These are phyloP conservation scores for Misgurnus mizolepis DNA, from an alignment of 2,113 vertebrate species.

Conservation along the genomic window DNA sequence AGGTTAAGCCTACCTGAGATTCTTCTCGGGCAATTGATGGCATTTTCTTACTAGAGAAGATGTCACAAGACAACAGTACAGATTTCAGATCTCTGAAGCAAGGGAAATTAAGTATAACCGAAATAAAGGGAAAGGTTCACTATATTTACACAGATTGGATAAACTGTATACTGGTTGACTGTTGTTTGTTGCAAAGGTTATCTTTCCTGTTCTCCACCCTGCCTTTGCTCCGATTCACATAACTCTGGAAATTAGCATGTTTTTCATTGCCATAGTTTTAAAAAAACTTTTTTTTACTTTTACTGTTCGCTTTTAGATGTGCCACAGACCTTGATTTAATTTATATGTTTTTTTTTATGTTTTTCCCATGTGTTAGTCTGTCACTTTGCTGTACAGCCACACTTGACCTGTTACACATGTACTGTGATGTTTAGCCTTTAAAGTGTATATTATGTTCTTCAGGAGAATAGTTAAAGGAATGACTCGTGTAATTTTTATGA, in stretches of 20 bases:
- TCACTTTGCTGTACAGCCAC: not conserved
- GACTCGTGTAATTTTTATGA: constrained; percentile 73
- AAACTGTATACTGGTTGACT: not conserved
- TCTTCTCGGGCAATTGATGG: too few relatives aligned
- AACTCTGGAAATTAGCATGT: not conserved
- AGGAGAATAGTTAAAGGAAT: constrained; percentile 52
- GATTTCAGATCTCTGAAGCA: too few relatives aligned
- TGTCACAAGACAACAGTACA: too few relatives aligned
- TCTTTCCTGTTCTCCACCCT: not conserved
- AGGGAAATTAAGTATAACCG: not conserved
- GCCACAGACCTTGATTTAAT: not conserved
- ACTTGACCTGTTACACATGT: constrained; percentile 57
- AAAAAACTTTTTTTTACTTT: not conserved
- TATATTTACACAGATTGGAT: not conserved
- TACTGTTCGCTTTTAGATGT: constrained; percentile 16
- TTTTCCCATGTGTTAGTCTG: constrained; percentile 50
- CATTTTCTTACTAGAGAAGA: too few relatives aligned
- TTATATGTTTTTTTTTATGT: not conserved
- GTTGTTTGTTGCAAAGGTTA: not conserved
- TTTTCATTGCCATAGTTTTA: not conserved
- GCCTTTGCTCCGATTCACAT: not conserved
- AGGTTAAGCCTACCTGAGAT: too few relatives aligned
- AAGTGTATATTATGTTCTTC: constrained; percentile 43
- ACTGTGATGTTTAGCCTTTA: constrained; percentile 52
- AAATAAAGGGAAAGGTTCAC: not conserved